These are phyloP conservation scores for Muricea muricata DNA, from an alignment of 92 coral and sea anemone genomes.

Conservation along the genomic window DNA sequence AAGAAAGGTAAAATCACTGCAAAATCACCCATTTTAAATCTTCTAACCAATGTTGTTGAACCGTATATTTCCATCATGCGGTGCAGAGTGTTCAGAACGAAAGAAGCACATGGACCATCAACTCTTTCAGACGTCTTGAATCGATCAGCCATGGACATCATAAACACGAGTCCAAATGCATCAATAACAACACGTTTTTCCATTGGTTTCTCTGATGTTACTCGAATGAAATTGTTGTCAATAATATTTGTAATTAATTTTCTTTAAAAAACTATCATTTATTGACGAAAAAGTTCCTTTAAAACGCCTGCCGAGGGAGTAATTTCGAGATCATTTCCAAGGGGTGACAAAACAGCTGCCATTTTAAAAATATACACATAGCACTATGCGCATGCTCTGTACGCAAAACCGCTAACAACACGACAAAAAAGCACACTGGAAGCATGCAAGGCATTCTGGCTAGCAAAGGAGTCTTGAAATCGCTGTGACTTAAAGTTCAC, in stretches of 20 bases:
- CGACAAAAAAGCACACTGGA: neutral
- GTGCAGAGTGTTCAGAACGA: constrained; percentile 12
- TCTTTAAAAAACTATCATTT: constrained; percentile 30
- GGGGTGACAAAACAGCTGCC: constrained; percentile 44
- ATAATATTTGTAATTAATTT: constrained; percentile 15
- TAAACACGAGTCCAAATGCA: constrained; percentile 18
- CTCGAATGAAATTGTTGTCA: constrained; percentile 36
- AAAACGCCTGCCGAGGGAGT: constrained; percentile 13
- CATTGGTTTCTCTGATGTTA: constrained; percentile 17
- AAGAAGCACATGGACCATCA: neutral
- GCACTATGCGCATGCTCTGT: constrained; percentile 19
- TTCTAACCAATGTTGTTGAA: constrained; percentile 36
- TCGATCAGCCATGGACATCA: constrained; percentile 8
- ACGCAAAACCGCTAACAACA: constrained; percentile 12
- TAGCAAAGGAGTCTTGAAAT: too few relatives aligned
- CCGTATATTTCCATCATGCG: constrained; percentile 38
- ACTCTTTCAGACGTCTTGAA: constrained; percentile 6
- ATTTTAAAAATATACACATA: constrained; percentile 34
- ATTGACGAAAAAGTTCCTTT: constrained; percentile 18
- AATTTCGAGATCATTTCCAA: constrained; percentile 39
- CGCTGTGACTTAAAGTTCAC: too few relatives aligned
- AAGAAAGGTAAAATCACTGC: constrained; percentile 33
- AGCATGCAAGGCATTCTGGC: too few relatives aligned
- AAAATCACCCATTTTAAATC: constrained; percentile 34
- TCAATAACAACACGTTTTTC: constrained; percentile 17